phyloP scores from a whole-genome alignment of 2,888 invertebrate species.

The Operophtera brumata region DNA sequence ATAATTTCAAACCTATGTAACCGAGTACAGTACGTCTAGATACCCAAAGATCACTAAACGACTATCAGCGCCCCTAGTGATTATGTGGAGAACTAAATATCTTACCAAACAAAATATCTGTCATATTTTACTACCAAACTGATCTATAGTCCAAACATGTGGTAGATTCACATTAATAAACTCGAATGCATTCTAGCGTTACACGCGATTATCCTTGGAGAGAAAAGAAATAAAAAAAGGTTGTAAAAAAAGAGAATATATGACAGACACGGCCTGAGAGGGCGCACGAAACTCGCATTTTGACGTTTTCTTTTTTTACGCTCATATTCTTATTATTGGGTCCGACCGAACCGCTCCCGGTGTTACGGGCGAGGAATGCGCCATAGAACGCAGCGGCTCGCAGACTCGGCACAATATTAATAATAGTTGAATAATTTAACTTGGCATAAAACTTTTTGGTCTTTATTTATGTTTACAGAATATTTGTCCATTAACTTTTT shows the following conservation, averaged over 20 bases:
- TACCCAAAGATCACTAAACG: too few relatives aligned
- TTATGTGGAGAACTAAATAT: too few relatives aligned
- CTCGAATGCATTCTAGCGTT: slow-evolving; percentile 68
- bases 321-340: slow-evolving; percentile 78
- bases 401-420: slow-evolving; percentile 59
- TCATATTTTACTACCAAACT: background rate
- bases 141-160: slow-evolving; percentile 20
- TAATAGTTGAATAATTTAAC: background rate
- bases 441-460: background rate
- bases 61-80: too few relatives aligned
- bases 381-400: slow-evolving; percentile 52
- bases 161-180: slow-evolving; percentile 60
- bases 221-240: slow-evolving; percentile 44
- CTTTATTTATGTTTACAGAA: slow-evolving; percentile 1
- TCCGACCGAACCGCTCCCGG: slow-evolving; percentile 76
- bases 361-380: slow-evolving; percentile 79
- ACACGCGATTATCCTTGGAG: slow-evolving; percentile 69
- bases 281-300: slow-evolving; percentile 67
- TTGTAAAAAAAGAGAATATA: slow-evolving; percentile 45
- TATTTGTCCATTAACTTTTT: too few relatives aligned
- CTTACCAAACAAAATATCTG: background rate
- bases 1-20: too few relatives aligned
- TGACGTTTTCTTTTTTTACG: slow-evolving; percentile 74
- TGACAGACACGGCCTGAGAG: slow-evolving; percentile 55
- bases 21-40: too few relatives aligned